Base-by-base conservation (phyloP, 2,113 vertebrate species). In the Oreochromis aureus region DNA sequence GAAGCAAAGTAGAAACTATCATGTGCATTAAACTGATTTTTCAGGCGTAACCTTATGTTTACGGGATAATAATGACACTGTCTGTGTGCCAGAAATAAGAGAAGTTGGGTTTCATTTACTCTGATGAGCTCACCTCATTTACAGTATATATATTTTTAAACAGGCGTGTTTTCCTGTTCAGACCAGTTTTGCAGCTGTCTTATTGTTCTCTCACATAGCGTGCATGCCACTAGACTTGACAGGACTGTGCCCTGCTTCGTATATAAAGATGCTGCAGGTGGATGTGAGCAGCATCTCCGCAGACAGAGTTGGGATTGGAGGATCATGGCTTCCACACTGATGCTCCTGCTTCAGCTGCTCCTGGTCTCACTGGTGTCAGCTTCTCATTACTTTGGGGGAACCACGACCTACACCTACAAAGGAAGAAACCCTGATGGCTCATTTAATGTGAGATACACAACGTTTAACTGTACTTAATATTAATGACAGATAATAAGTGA, bases 301-400 rank as follows among this genome's bases (percentile, higher is more conserved):
- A 56, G 56, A 63, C 19, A 19, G 56, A 83, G 46, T 1, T 44
- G 46, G 73, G 24, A 24, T 16, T 12, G 22, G 22, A 6, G 39
- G 61, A 89, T 44, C 89, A 95, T 95, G 95, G 82, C 76, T 3
- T 63, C 79, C 27, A 54, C 73, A 1, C 56, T 7, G 27, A 24
- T 82, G n/a, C n/a, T 87, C 2, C 53, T 93, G 22, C 89, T 93
- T 7, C 90, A 83, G 84, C 84, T 92, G 87, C 86, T 94, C 24
- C 89, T 95, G 93, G 48, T 88, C 73, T 87, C 90, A 2, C 51
- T 87, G 84, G 86, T 15, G 4, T 88, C 89, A 1, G 93, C 93
- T 0, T 93, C 92, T 2, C 90, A 93, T 58, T 6, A 16, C 30
- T 92, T 10, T 1, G 94, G 90, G 1, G 91, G 82, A 32, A 36